phyloP scores from a whole-genome alignment of 2,888 invertebrate genomes.

The Vesta saturnalis region DNA sequence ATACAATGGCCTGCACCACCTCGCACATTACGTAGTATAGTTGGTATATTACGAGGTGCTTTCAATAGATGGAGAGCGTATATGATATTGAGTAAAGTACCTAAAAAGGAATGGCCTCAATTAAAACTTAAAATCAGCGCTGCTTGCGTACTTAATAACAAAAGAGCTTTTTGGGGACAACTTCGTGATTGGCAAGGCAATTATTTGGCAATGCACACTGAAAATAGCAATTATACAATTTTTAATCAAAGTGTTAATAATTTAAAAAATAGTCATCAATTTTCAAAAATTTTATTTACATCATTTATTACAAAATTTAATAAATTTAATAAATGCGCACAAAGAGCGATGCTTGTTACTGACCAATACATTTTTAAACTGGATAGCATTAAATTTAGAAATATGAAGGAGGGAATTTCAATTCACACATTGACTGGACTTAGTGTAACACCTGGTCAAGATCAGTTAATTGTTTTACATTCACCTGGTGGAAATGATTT shows the following conservation, averaged over 20 bases:
- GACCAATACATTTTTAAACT: slow-evolving; percentile 88
- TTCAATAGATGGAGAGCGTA: slow-evolving; percentile 88
- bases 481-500: slow-evolving; percentile 90
- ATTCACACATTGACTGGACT: slow-evolving; percentile 74
- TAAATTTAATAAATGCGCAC: slow-evolving; percentile 72
- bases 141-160: slow-evolving; percentile 75
- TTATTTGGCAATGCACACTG: slow-evolving; percentile 75
- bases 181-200: slow-evolving; percentile 85
- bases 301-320: slow-evolving; percentile 77
- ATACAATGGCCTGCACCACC: slow-evolving; percentile 86
- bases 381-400: slow-evolving; percentile 86
- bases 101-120: slow-evolving; percentile 87
- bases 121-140: slow-evolving; percentile 83
- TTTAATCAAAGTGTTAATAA: slow-evolving; percentile 75
- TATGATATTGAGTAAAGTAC: slow-evolving; percentile 84
- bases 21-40: slow-evolving; percentile 71
- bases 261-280: slow-evolving; percentile 74
- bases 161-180: slow-evolving; percentile 77
- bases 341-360: slow-evolving; percentile 89
- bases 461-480: slow-evolving; percentile 89
- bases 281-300: slow-evolving; percentile 71
- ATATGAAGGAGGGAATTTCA: slow-evolving; percentile 79
- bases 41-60: slow-evolving; percentile 69
- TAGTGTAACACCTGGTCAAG: slow-evolving; percentile 85
- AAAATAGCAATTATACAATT: slow-evolving; percentile 73